Conservation (phyloP, 1,140 invertebrate species). For the Drosophila neocordata region DNA sequence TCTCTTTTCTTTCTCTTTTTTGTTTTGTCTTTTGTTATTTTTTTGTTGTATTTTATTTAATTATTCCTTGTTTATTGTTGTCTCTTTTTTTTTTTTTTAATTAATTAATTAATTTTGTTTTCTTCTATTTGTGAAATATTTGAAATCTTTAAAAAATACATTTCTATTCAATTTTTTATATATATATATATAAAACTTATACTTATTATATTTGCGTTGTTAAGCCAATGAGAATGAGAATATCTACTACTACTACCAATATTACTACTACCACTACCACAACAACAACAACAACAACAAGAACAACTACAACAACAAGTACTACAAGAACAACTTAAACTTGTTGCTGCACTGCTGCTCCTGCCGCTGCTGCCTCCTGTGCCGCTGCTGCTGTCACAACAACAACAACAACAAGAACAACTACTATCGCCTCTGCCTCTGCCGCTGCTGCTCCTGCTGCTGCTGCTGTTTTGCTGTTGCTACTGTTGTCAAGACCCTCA, state of each 20-base stretch:
- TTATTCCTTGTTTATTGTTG: slow-evolving; percentile 65
- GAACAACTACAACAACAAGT: slow-evolving; percentile 73
- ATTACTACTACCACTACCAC: slow-evolving; percentile 76
- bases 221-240: slow-evolving; percentile 83
- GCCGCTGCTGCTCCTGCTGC: slow-evolving; percentile 66
- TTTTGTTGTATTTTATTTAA: slow-evolving; percentile 56
- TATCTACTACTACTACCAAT: slow-evolving; percentile 78
- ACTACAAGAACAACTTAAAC: slow-evolving; percentile 73
- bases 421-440: slow-evolving; percentile 63
- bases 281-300: slow-evolving; percentile 82
- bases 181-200: slow-evolving; percentile 52
- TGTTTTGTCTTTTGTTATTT: too few species aligned
- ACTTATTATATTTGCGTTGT: slow-evolving; percentile 82
- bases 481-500: slow-evolving; percentile 22
- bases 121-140: neutral
- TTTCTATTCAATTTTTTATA: slow-evolving; percentile 5
- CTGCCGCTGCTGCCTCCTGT: slow-evolving; percentile 41
- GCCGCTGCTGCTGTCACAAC: slow-evolving; percentile 26
- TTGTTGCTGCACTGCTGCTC: slow-evolving; percentile 63
- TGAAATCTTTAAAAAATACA: neutral
- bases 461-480: slow-evolving; percentile 39
- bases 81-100: slow-evolving; percentile 33
- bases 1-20: neutral
- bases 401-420: slow-evolving; percentile 37
- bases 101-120: too few species aligned